These are phyloP conservation scores for Hoplias malabaricus DNA, from an alignment of 2,113 vertebrate species.

Conservation along the genomic window DNA sequence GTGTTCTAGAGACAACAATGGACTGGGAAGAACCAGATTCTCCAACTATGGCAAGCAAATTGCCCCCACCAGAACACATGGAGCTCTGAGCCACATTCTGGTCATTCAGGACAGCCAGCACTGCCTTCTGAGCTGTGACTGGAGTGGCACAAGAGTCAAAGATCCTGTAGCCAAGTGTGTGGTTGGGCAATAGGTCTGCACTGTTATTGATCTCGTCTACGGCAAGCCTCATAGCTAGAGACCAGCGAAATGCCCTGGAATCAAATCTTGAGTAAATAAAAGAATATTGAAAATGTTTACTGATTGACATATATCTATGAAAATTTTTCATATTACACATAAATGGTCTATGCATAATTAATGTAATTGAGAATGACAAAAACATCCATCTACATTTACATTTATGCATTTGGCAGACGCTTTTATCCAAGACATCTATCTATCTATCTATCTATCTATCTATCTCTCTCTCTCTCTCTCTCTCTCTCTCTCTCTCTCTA, in stretches of 20 bases:
- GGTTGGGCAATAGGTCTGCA: conserved; percentile 60
- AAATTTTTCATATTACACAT: not conserved
- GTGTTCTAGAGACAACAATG: conserved; percentile 72
- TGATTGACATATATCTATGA: not conserved
- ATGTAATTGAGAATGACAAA: too few species aligned
- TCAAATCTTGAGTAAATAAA: conserved; percentile 67
- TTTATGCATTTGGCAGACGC: too few species aligned
- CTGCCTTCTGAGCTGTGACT: conserved; percentile 68
- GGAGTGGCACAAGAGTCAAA: conserved; percentile 76
- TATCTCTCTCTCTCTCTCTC: too few species aligned
- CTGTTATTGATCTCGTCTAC: conserved; percentile 74
- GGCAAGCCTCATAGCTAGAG: conserved; percentile 71
- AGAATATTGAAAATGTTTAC: not conserved
- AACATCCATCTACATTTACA: too few species aligned
- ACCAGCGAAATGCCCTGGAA: conserved; percentile 74
- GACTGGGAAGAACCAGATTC: conserved; percentile 75
- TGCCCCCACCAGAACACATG: conserved; percentile 56
- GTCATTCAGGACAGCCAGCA: conserved; percentile 66
- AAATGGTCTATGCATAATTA: too few species aligned
- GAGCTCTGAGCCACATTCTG: conserved; percentile 45
- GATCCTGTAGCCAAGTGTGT: conserved; percentile 73
- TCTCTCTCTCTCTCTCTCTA: too few species aligned
- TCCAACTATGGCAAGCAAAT: conserved; percentile 68
- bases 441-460: too few species aligned
- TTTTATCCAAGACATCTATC: too few species aligned